These are phyloP conservation scores for Trachemys scripta DNA, from an alignment of 2,113 vertebrate genomes.

Conservation along the genomic window DNA sequence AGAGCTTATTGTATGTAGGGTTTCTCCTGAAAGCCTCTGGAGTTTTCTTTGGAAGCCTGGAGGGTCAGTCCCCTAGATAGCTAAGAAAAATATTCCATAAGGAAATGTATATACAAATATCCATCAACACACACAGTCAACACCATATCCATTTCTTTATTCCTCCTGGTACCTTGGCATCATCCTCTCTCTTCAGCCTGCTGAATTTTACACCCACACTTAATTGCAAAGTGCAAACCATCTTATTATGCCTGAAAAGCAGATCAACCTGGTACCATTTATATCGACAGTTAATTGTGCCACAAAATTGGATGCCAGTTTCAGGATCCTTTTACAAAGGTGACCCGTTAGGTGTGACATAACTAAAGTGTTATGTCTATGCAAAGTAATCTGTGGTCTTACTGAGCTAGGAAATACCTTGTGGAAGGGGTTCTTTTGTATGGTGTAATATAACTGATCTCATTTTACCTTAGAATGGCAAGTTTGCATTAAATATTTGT, in stretches of 20 bases:
- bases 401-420: conserved; percentile 26
- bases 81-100: background rate
- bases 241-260: conserved; percentile 24
- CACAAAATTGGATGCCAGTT: background rate
- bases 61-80: background rate
- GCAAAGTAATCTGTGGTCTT: conserved; percentile 47
- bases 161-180: background rate
- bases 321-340: background rate
- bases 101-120: background rate
- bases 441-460: background rate
- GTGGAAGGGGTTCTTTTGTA: background rate
- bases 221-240: background rate
- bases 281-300: background rate
- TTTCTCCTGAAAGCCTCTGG: background rate
- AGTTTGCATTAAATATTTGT: conserved; percentile 19
- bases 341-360: conserved; percentile 36
- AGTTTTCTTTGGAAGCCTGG: background rate
- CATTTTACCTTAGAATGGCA: conserved; percentile 40
- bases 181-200: accelerated
- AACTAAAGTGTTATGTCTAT: conserved; percentile 41
- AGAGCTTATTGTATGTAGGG: background rate
- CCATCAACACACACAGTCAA: background rate
- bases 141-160: background rate
- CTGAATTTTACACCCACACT: background rate
- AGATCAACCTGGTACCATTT: background rate